A percentile compares a stretch with the other conserved stretches of the same genome.
Evolutionary conservation across 2,888 invertebrate species (phyloP).

Genomic region (Netelia inedita): DNA sequence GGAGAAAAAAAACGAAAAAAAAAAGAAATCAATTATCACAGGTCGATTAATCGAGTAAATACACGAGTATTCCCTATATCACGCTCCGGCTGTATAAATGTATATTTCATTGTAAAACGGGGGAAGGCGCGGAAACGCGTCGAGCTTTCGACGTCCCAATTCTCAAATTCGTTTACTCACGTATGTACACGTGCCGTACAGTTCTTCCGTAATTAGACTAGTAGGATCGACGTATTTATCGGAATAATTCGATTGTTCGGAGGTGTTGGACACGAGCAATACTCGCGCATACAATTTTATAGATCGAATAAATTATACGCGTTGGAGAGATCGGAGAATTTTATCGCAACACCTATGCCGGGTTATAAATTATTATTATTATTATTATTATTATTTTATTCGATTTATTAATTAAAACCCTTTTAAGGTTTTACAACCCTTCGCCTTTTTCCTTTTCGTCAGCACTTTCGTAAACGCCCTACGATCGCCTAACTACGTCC

Average conservation of each 20-base stretch:
- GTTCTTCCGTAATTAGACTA: constrained; percentile 27
- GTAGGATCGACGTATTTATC: constrained; percentile 38
- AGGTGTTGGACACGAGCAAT: constrained; percentile 16
- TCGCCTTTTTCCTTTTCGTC: too few relatives aligned
- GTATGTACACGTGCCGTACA: constrained; percentile 1
- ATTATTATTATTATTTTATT: too few relatives aligned
- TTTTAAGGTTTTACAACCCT: too few relatives aligned
- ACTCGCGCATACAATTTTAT: constrained; percentile 6
- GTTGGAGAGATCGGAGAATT: constrained; percentile 1
- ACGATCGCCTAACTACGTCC: too few relatives aligned
- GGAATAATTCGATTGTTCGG: constrained; percentile 42
- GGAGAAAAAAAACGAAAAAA: constrained; percentile 49
- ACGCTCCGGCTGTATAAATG: background rate
- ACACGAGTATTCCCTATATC: constrained; percentile 4
- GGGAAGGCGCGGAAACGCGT: constrained; percentile 9
- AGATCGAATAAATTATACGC: constrained; percentile 8
- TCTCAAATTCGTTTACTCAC: constrained; percentile 55
- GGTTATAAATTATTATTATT: constrained; percentile 23
- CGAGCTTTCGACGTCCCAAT: constrained; percentile 42
- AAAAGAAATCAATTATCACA: constrained; percentile 54
- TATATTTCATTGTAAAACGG: constrained; percentile 39
- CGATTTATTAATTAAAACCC: too few relatives aligned
- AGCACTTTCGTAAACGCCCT: too few relatives aligned
- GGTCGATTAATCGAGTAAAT: constrained; percentile 62
- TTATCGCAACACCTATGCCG: constrained; percentile 25